phyloP scores from a whole-genome alignment of 1,140 invertebrate genomes.

The Drosophila micromelanica region DNA sequence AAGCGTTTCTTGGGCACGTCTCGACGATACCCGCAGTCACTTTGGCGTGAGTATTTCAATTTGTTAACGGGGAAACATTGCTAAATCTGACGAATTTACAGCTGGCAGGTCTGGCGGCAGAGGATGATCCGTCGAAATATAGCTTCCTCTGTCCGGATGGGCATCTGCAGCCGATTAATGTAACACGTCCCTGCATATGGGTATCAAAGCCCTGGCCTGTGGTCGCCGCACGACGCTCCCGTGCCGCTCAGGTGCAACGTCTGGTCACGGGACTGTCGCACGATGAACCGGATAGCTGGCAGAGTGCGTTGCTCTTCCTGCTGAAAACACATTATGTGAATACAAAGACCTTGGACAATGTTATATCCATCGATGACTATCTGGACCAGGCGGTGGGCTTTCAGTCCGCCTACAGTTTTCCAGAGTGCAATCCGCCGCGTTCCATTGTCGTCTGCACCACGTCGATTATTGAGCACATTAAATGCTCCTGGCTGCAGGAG shows the following conservation, averaged over 20 bases:
- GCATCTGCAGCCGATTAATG: conserved; percentile 86
- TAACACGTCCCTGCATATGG: conserved; percentile 89
- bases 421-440: conserved; percentile 88
- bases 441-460: conserved; percentile 87
- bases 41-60: conserved; percentile 86
- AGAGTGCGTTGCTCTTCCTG: conserved; percentile 85
- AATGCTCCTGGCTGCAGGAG: conserved; percentile 90
- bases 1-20: conserved; percentile 92
- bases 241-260: conserved; percentile 86
- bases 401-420: conserved; percentile 87
- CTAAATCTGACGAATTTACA: conserved; percentile 32
- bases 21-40: conserved; percentile 87
- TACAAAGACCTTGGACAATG: conserved; percentile 85
- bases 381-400: conserved; percentile 87
- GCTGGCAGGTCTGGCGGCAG: conserved; percentile 71
- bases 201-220: conserved; percentile 91
- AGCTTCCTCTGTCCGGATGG: conserved; percentile 93
- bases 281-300: conserved; percentile 84
- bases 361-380: conserved; percentile 86
- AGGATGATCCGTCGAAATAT: conserved; percentile 85
- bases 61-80: not conserved
- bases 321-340: conserved; percentile 85
- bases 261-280: conserved; percentile 85
- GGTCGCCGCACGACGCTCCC: conserved; percentile 86
- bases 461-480: conserved; percentile 88